Base-by-base conservation (phyloP, 1,140 invertebrate species). In the Coenobita brevimanus region DNA sequence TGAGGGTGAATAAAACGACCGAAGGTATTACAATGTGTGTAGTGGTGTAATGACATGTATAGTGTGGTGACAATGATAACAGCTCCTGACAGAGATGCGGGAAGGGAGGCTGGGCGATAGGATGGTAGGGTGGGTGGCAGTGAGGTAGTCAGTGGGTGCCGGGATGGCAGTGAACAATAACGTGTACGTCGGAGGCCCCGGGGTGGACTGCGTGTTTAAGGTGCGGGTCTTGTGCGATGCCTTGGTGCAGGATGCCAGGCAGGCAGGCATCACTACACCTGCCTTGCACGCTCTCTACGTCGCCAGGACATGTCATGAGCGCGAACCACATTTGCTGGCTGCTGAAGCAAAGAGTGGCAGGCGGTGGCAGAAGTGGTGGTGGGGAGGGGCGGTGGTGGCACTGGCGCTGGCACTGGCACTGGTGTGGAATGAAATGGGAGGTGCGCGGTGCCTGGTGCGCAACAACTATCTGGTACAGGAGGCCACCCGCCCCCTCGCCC, bases 391-490 rank as follows among this genome's bases (percentile, higher is more conserved):
- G 30, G 36, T 84, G 4, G 50, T 69, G 3, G 84, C 75, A 24
- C 24, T 62, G 1, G 43, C 43, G 6, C 24, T 86, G 24, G 36
- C 30, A n/a, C 10, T 86, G 15, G 27, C 38, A 17, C 13, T 76
- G 6, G 38, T 38, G 41, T 54, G 36, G 13, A 17, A n/a, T 4
- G 62, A 64, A 24, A 3, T 43, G 4, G 21, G 73, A 21, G n/a
- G 38, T 46, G 24, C 38, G 17, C 15, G 2, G 50, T 97, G 97
- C 92, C 92, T 97, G 75, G 91, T 98, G 90, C 95, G 95, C 87
- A 97, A 96, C 92, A 97, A 97, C 93, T 96, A 96, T 91, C 93
- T 98, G 64, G 93, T 97, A 43, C 97, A 96, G 95, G 97, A 98
- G 93, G 95, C 96, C 60, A 96, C 96, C 15, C 93, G 97, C 84